A percentile compares a stretch with the other conserved stretches of the same genome.
Evolutionary conservation across 2,113 vertebrate species (phyloP).

Genomic region (Alces alces): DNA sequence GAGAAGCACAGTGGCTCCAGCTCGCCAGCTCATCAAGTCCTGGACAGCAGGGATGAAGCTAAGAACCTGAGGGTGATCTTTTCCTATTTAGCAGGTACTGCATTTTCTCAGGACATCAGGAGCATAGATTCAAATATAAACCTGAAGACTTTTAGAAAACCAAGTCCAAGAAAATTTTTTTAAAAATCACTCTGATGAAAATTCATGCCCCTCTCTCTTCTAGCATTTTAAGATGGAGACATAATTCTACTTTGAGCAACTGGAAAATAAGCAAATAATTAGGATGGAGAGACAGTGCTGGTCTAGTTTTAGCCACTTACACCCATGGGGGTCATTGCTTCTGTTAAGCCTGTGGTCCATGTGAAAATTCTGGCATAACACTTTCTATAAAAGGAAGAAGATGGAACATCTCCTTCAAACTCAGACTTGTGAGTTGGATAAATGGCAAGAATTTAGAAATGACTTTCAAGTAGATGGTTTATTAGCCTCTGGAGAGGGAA

Average conservation of each 20-base stretch:
- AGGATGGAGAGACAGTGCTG: background rate
- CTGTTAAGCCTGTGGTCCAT: rapidly evolving
- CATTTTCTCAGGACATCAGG: background rate
- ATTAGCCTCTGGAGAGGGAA: slow-evolving; percentile 1
- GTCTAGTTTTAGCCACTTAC: background rate
- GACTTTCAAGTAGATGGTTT: background rate
- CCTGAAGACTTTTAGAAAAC: background rate
- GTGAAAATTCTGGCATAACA: background rate
- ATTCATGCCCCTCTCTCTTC: background rate
- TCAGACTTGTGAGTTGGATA: background rate
- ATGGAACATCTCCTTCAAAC: background rate
- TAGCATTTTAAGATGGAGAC: background rate
- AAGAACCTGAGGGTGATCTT: background rate
- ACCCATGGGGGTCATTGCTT: background rate
- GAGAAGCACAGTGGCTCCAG: background rate
- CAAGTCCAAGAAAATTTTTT: background rate
- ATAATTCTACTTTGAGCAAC: background rate
- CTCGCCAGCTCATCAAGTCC: background rate
- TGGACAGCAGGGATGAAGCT: rapidly evolving
- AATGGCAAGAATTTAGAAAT: background rate
- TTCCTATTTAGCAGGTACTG: background rate
- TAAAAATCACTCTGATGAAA: background rate
- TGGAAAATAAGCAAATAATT: background rate
- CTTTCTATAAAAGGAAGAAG: background rate
- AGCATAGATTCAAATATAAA: background rate